Conservation (phyloP, 2,797 vertebrate genomes). For the Miichthys miiuy region DNA sequence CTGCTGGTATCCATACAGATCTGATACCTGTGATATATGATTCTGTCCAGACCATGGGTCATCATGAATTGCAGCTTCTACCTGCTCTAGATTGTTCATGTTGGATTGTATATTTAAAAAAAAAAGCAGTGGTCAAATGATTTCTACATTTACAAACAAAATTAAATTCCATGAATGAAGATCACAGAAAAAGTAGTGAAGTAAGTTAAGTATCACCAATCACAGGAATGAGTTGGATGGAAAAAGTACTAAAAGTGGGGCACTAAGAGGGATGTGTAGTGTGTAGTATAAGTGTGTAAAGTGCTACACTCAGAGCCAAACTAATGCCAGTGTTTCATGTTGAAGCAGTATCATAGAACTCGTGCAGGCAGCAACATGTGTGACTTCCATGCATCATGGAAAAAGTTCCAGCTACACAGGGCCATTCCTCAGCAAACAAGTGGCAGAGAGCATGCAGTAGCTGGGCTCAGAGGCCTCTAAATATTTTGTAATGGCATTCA, state of each 20-base stretch:
- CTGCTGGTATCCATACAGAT: too few species aligned
- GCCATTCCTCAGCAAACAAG: constrained; percentile 42
- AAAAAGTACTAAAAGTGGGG: constrained; percentile 10
- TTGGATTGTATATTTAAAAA: too few species aligned
- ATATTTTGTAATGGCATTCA: constrained; percentile 62
- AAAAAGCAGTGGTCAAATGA: too few species aligned
- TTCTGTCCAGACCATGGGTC: too few species aligned
- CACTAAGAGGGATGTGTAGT: constrained; percentile 4
- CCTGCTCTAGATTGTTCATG: too few species aligned
- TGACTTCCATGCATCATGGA: constrained; percentile 27
- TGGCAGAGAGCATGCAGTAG: constrained; percentile 51
- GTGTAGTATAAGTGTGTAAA: constrained; percentile 4
- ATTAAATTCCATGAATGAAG: background rate
- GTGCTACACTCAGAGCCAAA: constrained; percentile 13
- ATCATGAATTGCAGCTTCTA: too few species aligned
- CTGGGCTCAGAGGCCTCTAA: constrained; percentile 51
- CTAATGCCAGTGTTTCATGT: constrained; percentile 30
- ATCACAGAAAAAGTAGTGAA: background rate
- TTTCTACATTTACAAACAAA: too few species aligned
- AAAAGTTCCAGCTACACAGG: constrained; percentile 40
- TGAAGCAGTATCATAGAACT: constrained; percentile 15
- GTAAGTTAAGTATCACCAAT: background rate
- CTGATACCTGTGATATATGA: too few species aligned
- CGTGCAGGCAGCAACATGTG: background rate
- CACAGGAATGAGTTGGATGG: too few species aligned